These are phyloP conservation scores for Drosophila cognata DNA, from an alignment of 2,888 invertebrate genomes.

Conservation along the genomic window DNA sequence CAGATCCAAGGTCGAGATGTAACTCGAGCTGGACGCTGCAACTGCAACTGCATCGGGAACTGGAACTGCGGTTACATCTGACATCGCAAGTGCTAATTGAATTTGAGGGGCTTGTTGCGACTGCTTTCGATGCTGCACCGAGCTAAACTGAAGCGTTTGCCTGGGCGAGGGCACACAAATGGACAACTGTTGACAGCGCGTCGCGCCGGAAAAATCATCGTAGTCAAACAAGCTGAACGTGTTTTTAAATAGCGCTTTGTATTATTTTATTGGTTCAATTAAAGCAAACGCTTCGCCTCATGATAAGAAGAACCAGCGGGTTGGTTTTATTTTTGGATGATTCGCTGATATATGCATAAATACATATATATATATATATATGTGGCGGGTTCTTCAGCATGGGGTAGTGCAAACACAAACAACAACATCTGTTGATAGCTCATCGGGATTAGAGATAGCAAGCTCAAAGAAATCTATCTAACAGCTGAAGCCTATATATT, in stretches of 20 bases:
- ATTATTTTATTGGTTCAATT: slow-evolving; percentile 82
- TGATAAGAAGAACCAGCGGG: slow-evolving; percentile 63
- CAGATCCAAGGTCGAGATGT: slow-evolving; percentile 66
- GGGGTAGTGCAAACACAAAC: slow-evolving; percentile 46
- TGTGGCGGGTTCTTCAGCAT: slow-evolving; percentile 7
- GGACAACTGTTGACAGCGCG: slow-evolving; percentile 41
- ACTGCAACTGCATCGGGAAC: slow-evolving; percentile 16
- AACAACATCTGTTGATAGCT: slow-evolving; percentile 31
- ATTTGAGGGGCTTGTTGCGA: slow-evolving; percentile 34
- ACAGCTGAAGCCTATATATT: slow-evolving; percentile 31
- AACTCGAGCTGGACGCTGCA: slow-evolving; percentile 47
- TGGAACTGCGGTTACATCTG: slow-evolving; percentile 26
- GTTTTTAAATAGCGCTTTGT: slow-evolving; percentile 72
- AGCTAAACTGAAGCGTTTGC: slow-evolving; percentile 58
- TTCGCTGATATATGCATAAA: slow-evolving; percentile 5
- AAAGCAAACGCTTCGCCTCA: slow-evolving; percentile 58
- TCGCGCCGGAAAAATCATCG: slow-evolving; percentile 60
- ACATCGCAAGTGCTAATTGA: slow-evolving; percentile 41
- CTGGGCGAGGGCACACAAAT: slow-evolving; percentile 52
- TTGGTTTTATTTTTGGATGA: slow-evolving; percentile 18
- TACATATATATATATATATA: background rate
- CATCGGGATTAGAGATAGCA: slow-evolving; percentile 13
- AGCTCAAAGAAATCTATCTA: slow-evolving; percentile 2
- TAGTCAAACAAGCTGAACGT: slow-evolving; percentile 51
- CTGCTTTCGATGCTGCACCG: slow-evolving; percentile 63